Base-by-base conservation (phyloP, 2,113 vertebrate genomes). In the Athene noctua region DNA sequence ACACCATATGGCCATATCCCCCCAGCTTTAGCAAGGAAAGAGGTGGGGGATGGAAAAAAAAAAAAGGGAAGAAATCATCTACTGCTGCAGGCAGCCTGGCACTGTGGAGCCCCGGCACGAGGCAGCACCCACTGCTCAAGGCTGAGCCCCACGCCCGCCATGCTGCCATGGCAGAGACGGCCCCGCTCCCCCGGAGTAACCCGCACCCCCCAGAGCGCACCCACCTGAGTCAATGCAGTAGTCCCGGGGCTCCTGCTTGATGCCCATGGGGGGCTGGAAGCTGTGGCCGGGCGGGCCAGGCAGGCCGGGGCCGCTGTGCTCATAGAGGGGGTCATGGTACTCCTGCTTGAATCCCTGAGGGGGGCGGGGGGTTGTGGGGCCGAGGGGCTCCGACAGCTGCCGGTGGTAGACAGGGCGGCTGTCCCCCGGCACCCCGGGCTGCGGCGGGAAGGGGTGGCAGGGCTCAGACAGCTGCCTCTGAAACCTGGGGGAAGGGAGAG, bases 191-290 rank as follows among this genome's bases (percentile, higher is more conserved):
- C 8, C 2, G 55, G 17, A 5, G 62, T 15, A 6, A 73, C 59
- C 44, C 7, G 1, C 6, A 12, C 18, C n/a, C 26, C 71, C n/a
- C 5, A 1, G 3, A 44, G 14, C 10, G 0, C 29, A 94, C 99
- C 98, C 89, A 99, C 99, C 99, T 98, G 99, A 99, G 96, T 99
- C 99, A 14, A 99, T 99, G 98, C 99, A 99, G 98, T 99, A 99
- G 97, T 99, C 99, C 29, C 98, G 97, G 30, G 99, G 99, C 97
- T 99, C 99, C 97, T 99, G 99, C 95, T 99, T 99, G 98, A 99
- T 99, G 98, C 98, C 98, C 98, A 99, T 97, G 16, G 98, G 97
- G 89, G 99, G 96, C 95, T 98, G 99, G 98, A 99, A 99, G 72
- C 98, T 88, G 4, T 98, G 97, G 91, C 98, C 92, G 0, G 97